These are phyloP conservation scores for Erithacus rubecula DNA, from an alignment of 2,797 vertebrate genomes.

Conservation along the genomic window DNA sequence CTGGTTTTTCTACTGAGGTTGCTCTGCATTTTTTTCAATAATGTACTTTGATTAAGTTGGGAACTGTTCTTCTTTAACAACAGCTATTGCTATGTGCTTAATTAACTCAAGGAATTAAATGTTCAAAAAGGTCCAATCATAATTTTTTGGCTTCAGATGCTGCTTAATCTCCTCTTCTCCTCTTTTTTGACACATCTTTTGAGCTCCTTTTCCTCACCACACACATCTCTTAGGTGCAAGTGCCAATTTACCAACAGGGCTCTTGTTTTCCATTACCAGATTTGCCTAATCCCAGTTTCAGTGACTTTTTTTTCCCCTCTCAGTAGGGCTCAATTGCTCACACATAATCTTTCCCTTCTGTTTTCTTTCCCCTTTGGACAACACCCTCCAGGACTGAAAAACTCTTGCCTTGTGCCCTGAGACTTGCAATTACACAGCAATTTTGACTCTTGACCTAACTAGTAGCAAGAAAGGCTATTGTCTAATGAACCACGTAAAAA, in stretches of 20 bases:
- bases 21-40: neutral
- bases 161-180: neutral
- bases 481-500: slow-evolving; percentile 41
- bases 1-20: neutral
- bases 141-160: neutral
- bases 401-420: slow-evolving; percentile 30
- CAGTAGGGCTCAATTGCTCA: slow-evolving; percentile 33
- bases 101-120: neutral
- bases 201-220: neutral
- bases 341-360: slow-evolving; percentile 42
- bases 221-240: neutral
- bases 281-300: slow-evolving; percentile 54
- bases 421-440: slow-evolving; percentile 52
- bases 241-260: slow-evolving; percentile 19
- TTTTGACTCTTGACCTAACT: slow-evolving; percentile 47
- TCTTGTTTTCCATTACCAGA: slow-evolving; percentile 45
- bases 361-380: slow-evolving; percentile 33
- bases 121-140: neutral
- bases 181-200: neutral
- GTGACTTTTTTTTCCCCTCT: slow-evolving; percentile 11
- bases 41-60: neutral
- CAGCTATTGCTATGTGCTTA: neutral
- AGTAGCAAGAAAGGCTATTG: slow-evolving; percentile 29
- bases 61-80: neutral
- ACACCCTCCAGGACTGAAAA: slow-evolving; percentile 27